Conservation (phyloP, 2,113 vertebrate genomes). For the Polypterus bichir region DNA sequence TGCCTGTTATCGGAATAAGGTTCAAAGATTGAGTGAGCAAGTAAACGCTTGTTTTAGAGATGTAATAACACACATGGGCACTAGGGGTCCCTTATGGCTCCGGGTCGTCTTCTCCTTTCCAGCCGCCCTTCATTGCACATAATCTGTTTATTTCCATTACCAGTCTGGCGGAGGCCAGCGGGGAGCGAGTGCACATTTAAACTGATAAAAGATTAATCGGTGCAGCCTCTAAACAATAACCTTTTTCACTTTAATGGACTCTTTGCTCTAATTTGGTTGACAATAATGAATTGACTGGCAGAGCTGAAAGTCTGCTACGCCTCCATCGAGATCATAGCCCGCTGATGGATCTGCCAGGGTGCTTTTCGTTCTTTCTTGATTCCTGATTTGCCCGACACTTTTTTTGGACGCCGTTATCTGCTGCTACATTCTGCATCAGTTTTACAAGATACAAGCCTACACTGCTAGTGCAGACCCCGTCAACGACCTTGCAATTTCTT, state of each 20-base stretch:
- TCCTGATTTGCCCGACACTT: conserved; percentile 19
- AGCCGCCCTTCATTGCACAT: background rate
- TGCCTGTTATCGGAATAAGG: too few relatives aligned
- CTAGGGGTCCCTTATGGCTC: background rate
- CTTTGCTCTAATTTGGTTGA: conserved; percentile 30
- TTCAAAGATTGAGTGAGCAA: too few relatives aligned
- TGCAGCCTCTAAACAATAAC: conserved; percentile 22
- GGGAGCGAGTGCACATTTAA: conserved; percentile 10
- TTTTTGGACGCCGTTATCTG: too few relatives aligned
- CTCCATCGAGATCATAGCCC: conserved; percentile 30
- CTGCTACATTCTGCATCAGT: too few relatives aligned
- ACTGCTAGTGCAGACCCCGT: too few relatives aligned
- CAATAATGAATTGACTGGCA: conserved; percentile 42
- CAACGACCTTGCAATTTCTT: too few relatives aligned
- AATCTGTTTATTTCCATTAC: conserved; percentile 6
- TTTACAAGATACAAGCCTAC: too few relatives aligned
- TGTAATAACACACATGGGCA: conserved; percentile 10
- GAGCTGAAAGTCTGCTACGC: conserved; percentile 28
- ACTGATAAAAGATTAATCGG: conserved; percentile 18
- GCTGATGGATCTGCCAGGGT: conserved; percentile 46
- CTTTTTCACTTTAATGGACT: conserved; percentile 36
- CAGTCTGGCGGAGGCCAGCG: background rate
- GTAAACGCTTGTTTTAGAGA: too few relatives aligned
- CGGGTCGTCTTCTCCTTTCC: background rate
- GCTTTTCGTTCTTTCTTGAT: conserved; percentile 20